Conservation (phyloP, 2,113 vertebrate species). For the Cyprinus carpio region DNA sequence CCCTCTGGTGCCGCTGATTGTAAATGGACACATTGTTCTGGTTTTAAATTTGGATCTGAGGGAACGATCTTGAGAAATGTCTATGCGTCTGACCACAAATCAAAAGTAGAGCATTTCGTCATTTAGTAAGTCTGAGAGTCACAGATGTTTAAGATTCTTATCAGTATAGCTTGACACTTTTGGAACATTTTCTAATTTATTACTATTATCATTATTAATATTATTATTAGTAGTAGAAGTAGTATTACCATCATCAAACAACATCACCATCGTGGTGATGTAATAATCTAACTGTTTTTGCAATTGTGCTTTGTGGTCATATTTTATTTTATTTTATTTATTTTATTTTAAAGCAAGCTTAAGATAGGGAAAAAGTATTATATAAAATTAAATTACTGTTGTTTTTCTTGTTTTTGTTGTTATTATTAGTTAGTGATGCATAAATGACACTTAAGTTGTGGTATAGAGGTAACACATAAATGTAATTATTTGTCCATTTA, state of each 20-base stretch:
- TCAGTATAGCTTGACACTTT: background rate
- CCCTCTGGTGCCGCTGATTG: slow-evolving; percentile 32
- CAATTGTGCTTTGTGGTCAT: background rate
- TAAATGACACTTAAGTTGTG: too few species aligned
- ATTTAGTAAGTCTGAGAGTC: slow-evolving; percentile 28
- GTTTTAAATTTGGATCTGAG: slow-evolving; percentile 36
- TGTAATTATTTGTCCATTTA: too few species aligned
- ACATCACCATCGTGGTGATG: background rate
- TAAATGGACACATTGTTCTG: slow-evolving; percentile 47
- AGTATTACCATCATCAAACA: background rate
- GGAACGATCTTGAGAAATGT: slow-evolving; percentile 21
- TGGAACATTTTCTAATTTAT: background rate
- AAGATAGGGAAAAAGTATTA: background rate
- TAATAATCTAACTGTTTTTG: background rate
- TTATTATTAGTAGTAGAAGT: background rate
- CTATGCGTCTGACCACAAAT: slow-evolving; percentile 32
- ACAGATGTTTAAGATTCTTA: slow-evolving; percentile 23
- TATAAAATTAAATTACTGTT: too few species aligned
- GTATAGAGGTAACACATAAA: too few species aligned
- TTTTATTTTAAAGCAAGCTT: background rate
- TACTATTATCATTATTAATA: background rate
- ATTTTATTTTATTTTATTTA: background rate
- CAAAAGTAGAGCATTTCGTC: slow-evolving; percentile 42
- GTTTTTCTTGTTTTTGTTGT: too few species aligned
- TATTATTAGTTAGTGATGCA: too few species aligned